Evolutionary conservation across 2,113 vertebrate species (phyloP), one percentile per base, ranked within the genome.

Genomic region (Sylvietta virens): DNA sequence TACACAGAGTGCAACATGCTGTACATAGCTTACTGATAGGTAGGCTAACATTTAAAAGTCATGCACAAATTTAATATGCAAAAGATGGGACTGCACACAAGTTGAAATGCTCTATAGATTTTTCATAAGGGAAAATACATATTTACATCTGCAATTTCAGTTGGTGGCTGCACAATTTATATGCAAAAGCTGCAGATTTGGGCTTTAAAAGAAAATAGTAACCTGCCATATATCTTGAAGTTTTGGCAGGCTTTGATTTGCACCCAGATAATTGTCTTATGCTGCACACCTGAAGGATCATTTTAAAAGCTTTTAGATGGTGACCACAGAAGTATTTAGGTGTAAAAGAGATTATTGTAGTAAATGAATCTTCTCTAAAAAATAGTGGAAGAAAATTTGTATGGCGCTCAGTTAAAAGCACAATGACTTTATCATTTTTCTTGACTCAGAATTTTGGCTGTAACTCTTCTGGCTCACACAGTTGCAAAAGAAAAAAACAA

Each of bases 321-420:
- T 93, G 92, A 94, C 85, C 83, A 90, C 54, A 69, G 84, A 80
- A 91, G 80, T 88, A 94, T 80, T 58, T 81, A 94, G 85, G 88
- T 95, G 79, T 71, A 89, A 86, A 51, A 76, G 91, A 95, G 69
- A 96, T 94, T 90, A 95, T 87, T 94, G 78, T 92, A 92, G 92
- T 94, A 95, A 97, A 97, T 96, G 61, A 97, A 86, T 96, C 88
- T 95, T 97, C 92, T 94, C 91, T 92, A 54, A 92, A 96, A 97
- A 85, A 66, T 79, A 95, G 89, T 72, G 73, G 89, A 94, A 92
- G 87, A 88, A 95, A 97, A 96, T 90, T 54, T 96, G 53, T 93
- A 92, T 95, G 83, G 84, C 0, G 0, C 73, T 92, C 80, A 77
- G 47, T 96, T 97, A 95, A 97, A 97, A 96, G 89, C 76, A 94